Evolutionary conservation across 35 echinoderm and acorn worm genomes (phyloP), one percentile per base, ranked within the genome.

Genomic region (Diadema setosum): DNA sequence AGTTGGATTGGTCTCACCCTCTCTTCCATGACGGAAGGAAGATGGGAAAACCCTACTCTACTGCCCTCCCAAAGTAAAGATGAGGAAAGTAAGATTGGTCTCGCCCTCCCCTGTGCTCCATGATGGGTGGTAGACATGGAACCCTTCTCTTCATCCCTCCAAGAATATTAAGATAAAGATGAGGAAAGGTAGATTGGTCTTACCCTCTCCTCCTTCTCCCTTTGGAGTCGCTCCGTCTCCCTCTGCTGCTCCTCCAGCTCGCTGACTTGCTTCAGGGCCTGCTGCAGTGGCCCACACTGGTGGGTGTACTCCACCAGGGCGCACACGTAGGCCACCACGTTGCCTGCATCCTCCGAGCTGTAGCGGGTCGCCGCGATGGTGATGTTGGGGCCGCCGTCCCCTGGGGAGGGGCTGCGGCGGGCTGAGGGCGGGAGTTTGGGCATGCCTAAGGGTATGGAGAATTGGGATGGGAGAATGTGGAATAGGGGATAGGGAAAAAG

Each of bases 271-370:
- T 82, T 82, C 45, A 99, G 58, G 20, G 93, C 81, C 24, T 83
- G 34, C 46, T 82, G 65, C 2, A 99, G 86, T 5, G 96, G 96
- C 39, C 96, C 92, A 58, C 96, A 99, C 46, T 86, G 81, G 26
- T 99, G 91, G 4, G 93, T 91, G 59, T 99, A 99, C 59, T 99
- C 96, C 39, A 99, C 89, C 21, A 99, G 9, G 80, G 92, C 93
- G 70, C 96, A 99, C 57, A 88, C 86, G 86, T 95, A 99, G 23
- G 96, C 96, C 25, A 95, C 96, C 18, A 99, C 73, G 34, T 87
- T 94, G 44, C 93, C 96, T 12, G 96, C 93, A 84, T 99, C 96
- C 60, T 99, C 96, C 42, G 96, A 99, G 83, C 96, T 99, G 50
- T 94, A 99, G 64, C 96, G 93, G 21, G 93, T 94, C 4, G 96